Percentiles rank a stretch among this genome's conserved stretches.
Conservation (phyloP, 2,797 vertebrate genomes). For the Spatula versicolor region DNA sequence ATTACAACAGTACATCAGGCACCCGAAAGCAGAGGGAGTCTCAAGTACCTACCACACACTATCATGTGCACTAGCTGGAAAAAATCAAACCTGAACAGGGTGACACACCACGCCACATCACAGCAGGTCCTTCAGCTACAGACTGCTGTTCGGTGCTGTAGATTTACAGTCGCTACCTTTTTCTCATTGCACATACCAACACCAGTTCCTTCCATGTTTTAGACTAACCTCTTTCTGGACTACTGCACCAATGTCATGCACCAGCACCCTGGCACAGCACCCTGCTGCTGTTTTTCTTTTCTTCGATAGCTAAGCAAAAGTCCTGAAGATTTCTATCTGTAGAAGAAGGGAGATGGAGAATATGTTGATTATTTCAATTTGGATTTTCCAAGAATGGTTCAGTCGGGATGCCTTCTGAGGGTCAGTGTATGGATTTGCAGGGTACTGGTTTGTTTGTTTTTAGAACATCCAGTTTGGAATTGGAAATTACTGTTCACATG, state of each 20-base stretch:
- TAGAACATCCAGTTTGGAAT: not conserved
- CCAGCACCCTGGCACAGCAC: not conserved
- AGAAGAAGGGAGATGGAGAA: not conserved
- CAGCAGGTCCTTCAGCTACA: not conserved
- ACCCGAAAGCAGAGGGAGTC: not conserved
- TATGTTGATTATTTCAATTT: not conserved
- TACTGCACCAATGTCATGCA: not conserved
- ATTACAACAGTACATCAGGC: not conserved
- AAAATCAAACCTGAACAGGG: not conserved
- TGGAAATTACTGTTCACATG: not conserved
- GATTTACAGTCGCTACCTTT: not conserved
- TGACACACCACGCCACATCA: not conserved
- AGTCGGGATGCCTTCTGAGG: not conserved
- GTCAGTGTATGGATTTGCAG: not conserved
- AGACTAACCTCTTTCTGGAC: not conserved
- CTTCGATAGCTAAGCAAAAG: not conserved
- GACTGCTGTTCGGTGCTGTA: not conserved
- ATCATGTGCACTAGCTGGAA: not conserved
- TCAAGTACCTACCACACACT: not conserved
- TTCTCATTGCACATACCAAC: not conserved
- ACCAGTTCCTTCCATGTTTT: not conserved
- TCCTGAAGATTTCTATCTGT: not conserved
- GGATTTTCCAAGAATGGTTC: not conserved
- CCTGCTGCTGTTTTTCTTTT: not conserved
- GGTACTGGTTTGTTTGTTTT: not conserved